Conservation (phyloP, 2,888 invertebrate species). For the Liposcelis brunnea region DNA sequence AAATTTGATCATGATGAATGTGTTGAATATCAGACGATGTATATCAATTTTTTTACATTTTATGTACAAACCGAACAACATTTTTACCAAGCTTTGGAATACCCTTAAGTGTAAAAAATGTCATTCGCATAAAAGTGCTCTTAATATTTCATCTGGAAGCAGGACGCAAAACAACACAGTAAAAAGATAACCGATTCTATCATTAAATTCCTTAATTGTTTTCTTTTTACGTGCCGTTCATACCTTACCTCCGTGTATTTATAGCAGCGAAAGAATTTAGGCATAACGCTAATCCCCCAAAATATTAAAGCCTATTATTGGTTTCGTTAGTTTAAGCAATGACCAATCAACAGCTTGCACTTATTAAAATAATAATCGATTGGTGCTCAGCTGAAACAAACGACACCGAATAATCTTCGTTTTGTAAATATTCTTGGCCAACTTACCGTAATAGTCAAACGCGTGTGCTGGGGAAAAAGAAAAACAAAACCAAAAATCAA, state of each 20-base stretch:
- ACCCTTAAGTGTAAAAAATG: constrained; percentile 8
- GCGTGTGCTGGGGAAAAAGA: constrained; percentile 60
- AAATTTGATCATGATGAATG: too few relatives aligned
- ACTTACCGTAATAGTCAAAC: constrained; percentile 99
- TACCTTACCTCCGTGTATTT: too few relatives aligned
- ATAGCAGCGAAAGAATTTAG: too few relatives aligned
- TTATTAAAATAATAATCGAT: too few relatives aligned
- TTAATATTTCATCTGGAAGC: constrained; percentile 1
- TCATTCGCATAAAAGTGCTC: constrained; percentile 3
- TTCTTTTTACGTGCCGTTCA: too few relatives aligned
- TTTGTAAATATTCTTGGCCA: constrained; percentile 24
- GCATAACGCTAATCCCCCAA: too few relatives aligned
- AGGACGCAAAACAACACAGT: constrained; percentile 9
- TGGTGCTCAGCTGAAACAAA: not conserved
- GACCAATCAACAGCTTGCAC: too few relatives aligned
- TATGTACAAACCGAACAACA: constrained; percentile 10
- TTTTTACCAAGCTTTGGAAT: constrained; percentile 8
- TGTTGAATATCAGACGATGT: too few relatives aligned
- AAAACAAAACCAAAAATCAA: constrained; percentile 26
- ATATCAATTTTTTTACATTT: constrained; percentile 12
- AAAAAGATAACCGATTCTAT: not conserved
- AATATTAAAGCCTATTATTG: too few relatives aligned
- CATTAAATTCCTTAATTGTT: too few relatives aligned
- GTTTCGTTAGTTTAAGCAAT: too few relatives aligned
- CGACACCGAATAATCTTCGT: not conserved